Percentiles rank a stretch among this genome's conserved stretches.
Evolutionary conservation across 2,888 invertebrate species (phyloP).

Genomic region (Drosophila mercatorum): DNA sequence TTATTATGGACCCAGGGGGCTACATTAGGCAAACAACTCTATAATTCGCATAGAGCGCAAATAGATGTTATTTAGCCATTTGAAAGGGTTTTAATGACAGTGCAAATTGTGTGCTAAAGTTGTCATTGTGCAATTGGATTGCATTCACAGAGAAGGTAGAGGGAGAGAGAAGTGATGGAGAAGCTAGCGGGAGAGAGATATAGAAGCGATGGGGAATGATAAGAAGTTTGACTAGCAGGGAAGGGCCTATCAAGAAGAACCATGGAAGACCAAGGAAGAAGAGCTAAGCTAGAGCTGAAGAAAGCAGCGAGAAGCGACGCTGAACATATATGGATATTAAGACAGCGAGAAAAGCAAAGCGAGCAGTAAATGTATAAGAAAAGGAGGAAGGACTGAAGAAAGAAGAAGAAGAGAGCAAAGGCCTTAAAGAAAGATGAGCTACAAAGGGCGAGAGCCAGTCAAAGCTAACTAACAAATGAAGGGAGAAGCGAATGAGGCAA

Average conservation of each 20-base stretch:
- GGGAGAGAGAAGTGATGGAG: not conserved
- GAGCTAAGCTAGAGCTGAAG: no score
- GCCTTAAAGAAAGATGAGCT: no score
- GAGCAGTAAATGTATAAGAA: no score
- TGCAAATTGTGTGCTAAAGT: conserved; percentile 6
- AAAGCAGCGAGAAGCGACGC: not conserved
- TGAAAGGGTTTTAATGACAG: not conserved
- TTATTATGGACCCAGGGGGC: not conserved
- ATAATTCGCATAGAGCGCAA: conserved; percentile 1
- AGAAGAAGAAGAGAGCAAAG: no score
- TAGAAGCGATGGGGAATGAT: not conserved
- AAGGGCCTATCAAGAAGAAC: no score
- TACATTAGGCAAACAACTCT: not conserved
- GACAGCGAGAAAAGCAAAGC: no score
- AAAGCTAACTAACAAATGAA: no score
- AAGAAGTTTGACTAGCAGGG: not conserved
- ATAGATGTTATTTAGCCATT: conserved; percentile 1
- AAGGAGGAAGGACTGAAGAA: no score
- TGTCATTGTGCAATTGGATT: conserved; percentile 9
- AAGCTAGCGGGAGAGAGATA: no score
- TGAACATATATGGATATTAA: no score
- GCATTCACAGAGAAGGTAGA: not conserved
- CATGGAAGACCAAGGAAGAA: no score
- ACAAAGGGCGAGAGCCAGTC: no score
- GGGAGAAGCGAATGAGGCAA: not conserved